These are phyloP conservation scores for Timema cristinae DNA, from an alignment of 2,888 invertebrate genomes.

Conservation along the genomic window DNA sequence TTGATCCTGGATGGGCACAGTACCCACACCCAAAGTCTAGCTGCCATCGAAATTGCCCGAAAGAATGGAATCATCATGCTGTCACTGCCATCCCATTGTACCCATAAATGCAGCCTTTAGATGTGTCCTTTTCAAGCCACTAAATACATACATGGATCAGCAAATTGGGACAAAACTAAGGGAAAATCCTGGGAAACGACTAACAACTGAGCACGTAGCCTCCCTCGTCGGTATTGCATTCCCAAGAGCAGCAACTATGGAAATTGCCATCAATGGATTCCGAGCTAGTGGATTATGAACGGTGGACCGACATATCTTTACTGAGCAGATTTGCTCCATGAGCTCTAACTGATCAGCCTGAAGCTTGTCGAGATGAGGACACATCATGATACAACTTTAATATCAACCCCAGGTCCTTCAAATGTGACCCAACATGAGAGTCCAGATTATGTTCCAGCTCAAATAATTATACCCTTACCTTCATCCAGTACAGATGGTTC, in stretches of 20 bases:
- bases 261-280: constrained; percentile 22
- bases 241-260: constrained; percentile 13
- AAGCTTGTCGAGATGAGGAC: not conserved
- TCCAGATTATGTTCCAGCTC: not conserved
- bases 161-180: constrained; percentile 19
- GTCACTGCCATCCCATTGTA: constrained; percentile 13
- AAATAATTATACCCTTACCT: not conserved
- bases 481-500: not conserved
- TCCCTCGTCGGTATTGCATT: too few relatives aligned
- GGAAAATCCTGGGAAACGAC: constrained; percentile 20
- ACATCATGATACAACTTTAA: not conserved
- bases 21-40: constrained; percentile 6
- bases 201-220: constrained; percentile 9
- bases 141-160: constrained; percentile 18
- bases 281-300: constrained; percentile 16
- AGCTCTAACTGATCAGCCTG: not conserved
- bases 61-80: constrained; percentile 12
- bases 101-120: not conserved
- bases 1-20: not conserved
- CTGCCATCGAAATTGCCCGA: not conserved
- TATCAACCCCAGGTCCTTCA: not conserved
- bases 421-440: not conserved
- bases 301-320: constrained; percentile 25
- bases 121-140: constrained; percentile 12
- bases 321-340: constrained; percentile 22